A percentile compares a stretch with the other conserved stretches of the same genome.
Conservation (phyloP, 2,888 invertebrate species). For the Microctonus brassicae region DNA sequence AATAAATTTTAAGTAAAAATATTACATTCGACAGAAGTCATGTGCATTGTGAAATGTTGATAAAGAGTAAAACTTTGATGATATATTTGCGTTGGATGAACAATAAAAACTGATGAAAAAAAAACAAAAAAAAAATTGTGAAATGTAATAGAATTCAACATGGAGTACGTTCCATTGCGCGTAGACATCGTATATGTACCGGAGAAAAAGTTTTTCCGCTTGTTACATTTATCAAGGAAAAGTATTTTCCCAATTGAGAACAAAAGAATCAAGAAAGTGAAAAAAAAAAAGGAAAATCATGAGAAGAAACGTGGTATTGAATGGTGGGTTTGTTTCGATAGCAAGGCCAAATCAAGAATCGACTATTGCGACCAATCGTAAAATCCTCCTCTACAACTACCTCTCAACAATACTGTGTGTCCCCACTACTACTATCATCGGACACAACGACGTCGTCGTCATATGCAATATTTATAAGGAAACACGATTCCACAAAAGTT, state of each 20-base stretch:
- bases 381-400: too few relatives aligned
- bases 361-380: conserved; percentile 10
- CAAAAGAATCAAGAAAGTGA: neutral
- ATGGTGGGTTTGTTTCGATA: neutral
- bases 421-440: too few relatives aligned
- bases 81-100: neutral
- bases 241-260: conserved; percentile 8
- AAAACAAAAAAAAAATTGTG: neutral
- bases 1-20: neutral
- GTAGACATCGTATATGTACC: neutral
- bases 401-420: too few relatives aligned
- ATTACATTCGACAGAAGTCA: neutral
- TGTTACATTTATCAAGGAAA: neutral
- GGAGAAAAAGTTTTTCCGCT: conserved; percentile 15
- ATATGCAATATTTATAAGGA: conserved; percentile 22
- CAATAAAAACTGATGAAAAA: neutral
- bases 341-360: neutral
- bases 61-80: neutral
- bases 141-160: neutral
- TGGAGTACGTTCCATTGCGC: neutral
- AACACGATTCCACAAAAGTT: conserved; percentile 8
- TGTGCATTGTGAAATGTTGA: neutral
- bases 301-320: neutral
- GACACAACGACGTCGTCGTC: too few relatives aligned
- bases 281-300: neutral